Base-by-base conservation (phyloP, 2,113 vertebrate genomes). In the Holacanthus passer region DNA sequence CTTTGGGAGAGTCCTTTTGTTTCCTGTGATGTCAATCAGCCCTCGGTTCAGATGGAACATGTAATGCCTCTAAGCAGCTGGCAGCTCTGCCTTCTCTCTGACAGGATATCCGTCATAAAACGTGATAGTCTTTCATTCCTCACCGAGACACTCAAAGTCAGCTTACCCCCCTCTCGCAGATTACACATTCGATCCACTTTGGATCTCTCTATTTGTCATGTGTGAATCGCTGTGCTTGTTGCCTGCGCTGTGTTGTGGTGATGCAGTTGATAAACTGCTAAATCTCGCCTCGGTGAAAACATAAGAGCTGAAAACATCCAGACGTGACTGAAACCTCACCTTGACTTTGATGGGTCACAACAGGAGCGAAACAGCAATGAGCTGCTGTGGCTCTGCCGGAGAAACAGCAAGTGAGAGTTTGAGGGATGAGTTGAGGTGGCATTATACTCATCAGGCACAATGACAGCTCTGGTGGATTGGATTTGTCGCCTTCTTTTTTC, bases 191-290 rank as follows among this genome's bases (percentile, higher is more conserved):
- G 68, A 83, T 90, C 84, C 89, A 82, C 83, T 85, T 35, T 72
- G 81, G 85, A 90, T 85, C 68, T 82, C 87, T 91, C 88, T 81
- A 91, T 94, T 79, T 56, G 80, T 91, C 90, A 94, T 90, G 75
- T 84, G 86, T 91, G 84, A 90, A 67, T 78, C 79, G 77, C 84
- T 82, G 82, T 66, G 82, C 70, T 74, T n/a, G 58, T 72, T 78
- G 76, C 68, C 73, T 73, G 79, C 31, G 24, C 63, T 24, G 37
- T 82, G 24, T 79, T 73, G 58, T 37, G 43, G 37, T 37, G 78
- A 85, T 83, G 78, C 66, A 62, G 53, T 84, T 86, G 81, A 93
- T 88, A 85, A 89, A 85, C 59, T 58, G 69, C 78, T 66, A 35
- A 87, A 78, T 31, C 75, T 84, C 47, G 69, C 81, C 85, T 85